phyloP scores from a whole-genome alignment of 2,888 invertebrate genomes.

The Alitta virens region DNA sequence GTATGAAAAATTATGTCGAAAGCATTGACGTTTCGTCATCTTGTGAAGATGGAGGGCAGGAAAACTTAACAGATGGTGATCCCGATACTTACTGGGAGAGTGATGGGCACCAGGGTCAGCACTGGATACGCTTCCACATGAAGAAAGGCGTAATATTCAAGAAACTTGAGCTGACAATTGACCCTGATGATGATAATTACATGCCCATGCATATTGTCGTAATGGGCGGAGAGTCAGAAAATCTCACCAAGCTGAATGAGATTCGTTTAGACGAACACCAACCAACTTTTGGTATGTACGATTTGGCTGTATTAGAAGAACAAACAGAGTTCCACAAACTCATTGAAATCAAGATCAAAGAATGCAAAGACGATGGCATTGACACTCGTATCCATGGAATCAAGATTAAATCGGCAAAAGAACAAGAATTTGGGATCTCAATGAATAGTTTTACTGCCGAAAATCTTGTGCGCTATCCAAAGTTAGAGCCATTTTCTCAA shows the following conservation, averaged over 20 bases:
- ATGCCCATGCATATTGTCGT: slow-evolving; percentile 47
- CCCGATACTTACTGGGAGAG: slow-evolving; percentile 56
- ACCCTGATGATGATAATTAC: slow-evolving; percentile 53
- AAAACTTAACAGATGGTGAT: slow-evolving; percentile 51
- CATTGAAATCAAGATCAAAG: slow-evolving; percentile 50
- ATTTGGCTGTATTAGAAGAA: slow-evolving; percentile 44
- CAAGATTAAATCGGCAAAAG: slow-evolving; percentile 49
- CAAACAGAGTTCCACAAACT: slow-evolving; percentile 48
- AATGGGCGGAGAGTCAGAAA: slow-evolving; percentile 48
- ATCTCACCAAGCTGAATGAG: slow-evolving; percentile 43
- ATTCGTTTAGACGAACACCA: slow-evolving; percentile 43
- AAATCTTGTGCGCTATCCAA: slow-evolving; percentile 48
- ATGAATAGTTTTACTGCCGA: slow-evolving; percentile 45
- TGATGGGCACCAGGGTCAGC: slow-evolving; percentile 53
- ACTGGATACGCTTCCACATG: slow-evolving; percentile 54
- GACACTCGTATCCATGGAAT: slow-evolving; percentile 52
- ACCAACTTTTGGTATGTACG: slow-evolving; percentile 18
- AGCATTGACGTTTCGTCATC: slow-evolving; percentile 51
- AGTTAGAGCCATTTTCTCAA: slow-evolving; percentile 42
- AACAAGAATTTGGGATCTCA: slow-evolving; percentile 48
- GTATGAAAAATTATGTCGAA: slow-evolving; percentile 51
- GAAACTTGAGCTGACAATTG: slow-evolving; percentile 43
- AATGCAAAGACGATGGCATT: slow-evolving; percentile 55
- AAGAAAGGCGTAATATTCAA: slow-evolving; percentile 54
- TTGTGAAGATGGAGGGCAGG: slow-evolving; percentile 44